Evolutionary conservation across 2,113 vertebrate genomes (phyloP).

Genomic region (Cebus imitator): DNA sequence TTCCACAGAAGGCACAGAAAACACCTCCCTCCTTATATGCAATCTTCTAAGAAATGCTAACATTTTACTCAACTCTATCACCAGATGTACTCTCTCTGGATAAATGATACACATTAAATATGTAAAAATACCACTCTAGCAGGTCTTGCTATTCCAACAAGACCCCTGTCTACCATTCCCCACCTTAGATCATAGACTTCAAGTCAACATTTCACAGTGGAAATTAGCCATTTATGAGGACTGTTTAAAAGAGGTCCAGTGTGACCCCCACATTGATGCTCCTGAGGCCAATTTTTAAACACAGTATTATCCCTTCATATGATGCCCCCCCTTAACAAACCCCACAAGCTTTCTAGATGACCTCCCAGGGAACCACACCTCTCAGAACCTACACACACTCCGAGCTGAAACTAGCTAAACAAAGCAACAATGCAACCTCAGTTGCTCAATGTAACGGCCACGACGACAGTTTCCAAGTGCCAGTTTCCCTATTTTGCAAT

Average conservation of each 20-base stretch:
- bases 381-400: slow-evolving; percentile 8
- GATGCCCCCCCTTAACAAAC: neutral
- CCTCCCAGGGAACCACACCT: slow-evolving; percentile 25
- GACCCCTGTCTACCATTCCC: neutral
- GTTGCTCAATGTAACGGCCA: slow-evolving; percentile 68
- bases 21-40: neutral
- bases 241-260: neutral
- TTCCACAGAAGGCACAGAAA: slow-evolving; percentile 39
- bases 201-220: neutral
- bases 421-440: slow-evolving; percentile 73
- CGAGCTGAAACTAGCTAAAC: slow-evolving; percentile 58
- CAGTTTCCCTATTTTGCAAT: slow-evolving; percentile 78
- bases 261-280: neutral
- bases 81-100: slow-evolving; percentile 31
- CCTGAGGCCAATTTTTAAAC: neutral
- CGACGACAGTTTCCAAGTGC: slow-evolving; percentile 68
- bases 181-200: neutral
- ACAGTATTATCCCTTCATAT: neutral
- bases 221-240: slow-evolving; percentile 12
- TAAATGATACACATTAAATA: slow-evolving; percentile 25
- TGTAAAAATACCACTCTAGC: neutral
- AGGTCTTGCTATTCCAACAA: neutral
- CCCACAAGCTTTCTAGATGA: neutral
- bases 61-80: slow-evolving; percentile 55
- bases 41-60: slow-evolving; percentile 52